Base-by-base conservation (phyloP, 92 coral and sea anemone genomes). In the Epizoanthus illoricatus region DNA sequence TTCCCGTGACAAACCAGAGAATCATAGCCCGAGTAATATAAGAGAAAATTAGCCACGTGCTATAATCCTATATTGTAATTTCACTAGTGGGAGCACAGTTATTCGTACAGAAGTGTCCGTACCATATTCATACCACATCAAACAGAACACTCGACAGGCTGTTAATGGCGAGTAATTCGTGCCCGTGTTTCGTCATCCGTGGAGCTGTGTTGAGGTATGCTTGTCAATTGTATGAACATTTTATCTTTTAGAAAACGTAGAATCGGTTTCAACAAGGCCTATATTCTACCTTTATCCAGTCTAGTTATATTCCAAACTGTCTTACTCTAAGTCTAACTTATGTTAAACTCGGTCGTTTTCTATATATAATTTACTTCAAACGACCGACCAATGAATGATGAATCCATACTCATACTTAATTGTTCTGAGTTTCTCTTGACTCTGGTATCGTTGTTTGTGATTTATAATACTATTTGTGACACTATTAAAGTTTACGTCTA, bases 201-300 rank as follows among this genome's bases (percentile, higher is more conserved):
- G 23, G 49, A 16, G 41, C 42, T 62, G 71, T 42, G 71, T 78
- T 64, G 60, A 78, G 82, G 82, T 78, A 78, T 78, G 82, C 28
- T 62, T 6, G 9, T 78, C 17, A 8, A 49, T 2, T 16, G 18
- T 18, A 33, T 18, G 5, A 42, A 74, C 33, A 17, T 13, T 74
- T 49, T 58, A 5, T 28, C 19, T 18, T 59, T 43, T 63, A 75
- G n/a, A 33, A 74, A 55, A 9, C 56, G 12, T 52, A 52, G 56
- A 52, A 52, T 52, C 10, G 11, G 2, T 52, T 13, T 9, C 15
- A 13, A 9, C 16, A 52, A 52, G 56, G 10, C 9, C 16, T 9
- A 52, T 9, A 52, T 52, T 52, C 56, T 52, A 9, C 56, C 16
- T 6, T 52, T 2, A 12, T 52, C 56, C 15, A 52, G 15, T 52